These are phyloP conservation scores for Propithecus deckenii DNA, from an alignment of 2,797 vertebrate genomes.

Conservation along the genomic window DNA sequence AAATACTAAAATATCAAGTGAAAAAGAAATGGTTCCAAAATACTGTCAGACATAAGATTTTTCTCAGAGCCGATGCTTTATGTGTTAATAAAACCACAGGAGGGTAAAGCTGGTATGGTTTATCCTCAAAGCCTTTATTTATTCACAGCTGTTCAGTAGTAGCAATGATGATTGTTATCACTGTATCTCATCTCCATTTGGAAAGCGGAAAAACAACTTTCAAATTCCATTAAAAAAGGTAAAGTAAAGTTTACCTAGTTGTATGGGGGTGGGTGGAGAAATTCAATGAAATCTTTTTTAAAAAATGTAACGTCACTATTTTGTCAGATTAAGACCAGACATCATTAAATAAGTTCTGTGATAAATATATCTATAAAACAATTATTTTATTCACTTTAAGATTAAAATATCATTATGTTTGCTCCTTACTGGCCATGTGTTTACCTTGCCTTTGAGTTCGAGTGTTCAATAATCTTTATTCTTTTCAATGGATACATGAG, in stretches of 20 bases:
- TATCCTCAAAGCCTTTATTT: constrained; percentile 39
- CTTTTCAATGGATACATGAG: background rate
- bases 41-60: background rate
- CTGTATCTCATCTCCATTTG: background rate
- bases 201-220: constrained; percentile 41
- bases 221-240: constrained; percentile 2
- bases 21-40: background rate
- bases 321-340: background rate
- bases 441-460: background rate
- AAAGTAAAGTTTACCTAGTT: background rate
- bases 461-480: background rate
- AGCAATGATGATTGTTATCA: background rate
- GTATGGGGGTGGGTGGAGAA: background rate
- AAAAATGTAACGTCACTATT: background rate
- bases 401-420: background rate
- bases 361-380: background rate
- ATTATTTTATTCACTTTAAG: background rate
- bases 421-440: background rate
- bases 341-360: background rate
- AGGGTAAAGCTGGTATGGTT: background rate
- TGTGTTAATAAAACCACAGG: constrained; percentile 46
- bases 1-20: constrained; percentile 11
- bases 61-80: constrained; percentile 7
- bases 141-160: background rate
- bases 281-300: background rate